Conservation (phyloP, 1,140 invertebrate species). For the Cydia fagiglandana region DNA sequence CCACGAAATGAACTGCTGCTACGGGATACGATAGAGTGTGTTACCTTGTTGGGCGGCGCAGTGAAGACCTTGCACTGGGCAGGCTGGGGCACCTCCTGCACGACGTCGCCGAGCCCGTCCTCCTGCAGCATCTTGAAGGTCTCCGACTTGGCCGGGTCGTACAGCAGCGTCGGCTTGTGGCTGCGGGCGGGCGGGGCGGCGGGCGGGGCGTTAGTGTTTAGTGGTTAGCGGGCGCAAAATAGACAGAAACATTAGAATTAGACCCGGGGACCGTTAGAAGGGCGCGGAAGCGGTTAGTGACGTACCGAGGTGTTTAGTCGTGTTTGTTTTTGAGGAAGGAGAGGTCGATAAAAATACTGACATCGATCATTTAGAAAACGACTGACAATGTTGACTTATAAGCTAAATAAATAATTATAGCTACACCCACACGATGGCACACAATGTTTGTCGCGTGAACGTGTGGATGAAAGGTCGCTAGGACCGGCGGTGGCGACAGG, state of each 20-base stretch:
- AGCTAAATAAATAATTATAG: neutral
- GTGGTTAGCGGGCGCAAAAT: constrained; percentile 74
- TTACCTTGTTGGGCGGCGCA: constrained; percentile 80
- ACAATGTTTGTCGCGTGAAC: constrained; percentile 28
- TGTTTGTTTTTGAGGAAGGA: constrained; percentile 90
- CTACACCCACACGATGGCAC: constrained; percentile 29
- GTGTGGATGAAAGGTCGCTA: neutral
- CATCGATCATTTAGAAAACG: constrained; percentile 80
- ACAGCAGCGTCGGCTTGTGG: constrained; percentile 86
- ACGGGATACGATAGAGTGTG: constrained; percentile 1
- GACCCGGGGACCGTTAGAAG: constrained; percentile 42
- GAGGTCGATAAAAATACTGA: constrained; percentile 86
- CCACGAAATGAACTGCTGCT: no score
- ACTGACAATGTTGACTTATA: constrained; percentile 24
- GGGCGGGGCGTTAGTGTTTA: constrained; percentile 68
- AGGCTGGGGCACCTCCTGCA: constrained; percentile 85
- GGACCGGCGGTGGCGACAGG: neutral
- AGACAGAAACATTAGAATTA: constrained; percentile 64
- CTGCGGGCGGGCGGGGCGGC: constrained; percentile 46
- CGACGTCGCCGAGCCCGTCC: constrained; percentile 81
- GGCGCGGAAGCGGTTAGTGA: constrained; percentile 61
- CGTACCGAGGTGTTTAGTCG: constrained; percentile 54
- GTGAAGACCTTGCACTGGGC: constrained; percentile 87
- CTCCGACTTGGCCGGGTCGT: constrained; percentile 91
- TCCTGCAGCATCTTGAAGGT: constrained; percentile 91